These are phyloP conservation scores for Phaethornis superciliosus DNA, from an alignment of 2,113 vertebrate species.

Conservation along the genomic window DNA sequence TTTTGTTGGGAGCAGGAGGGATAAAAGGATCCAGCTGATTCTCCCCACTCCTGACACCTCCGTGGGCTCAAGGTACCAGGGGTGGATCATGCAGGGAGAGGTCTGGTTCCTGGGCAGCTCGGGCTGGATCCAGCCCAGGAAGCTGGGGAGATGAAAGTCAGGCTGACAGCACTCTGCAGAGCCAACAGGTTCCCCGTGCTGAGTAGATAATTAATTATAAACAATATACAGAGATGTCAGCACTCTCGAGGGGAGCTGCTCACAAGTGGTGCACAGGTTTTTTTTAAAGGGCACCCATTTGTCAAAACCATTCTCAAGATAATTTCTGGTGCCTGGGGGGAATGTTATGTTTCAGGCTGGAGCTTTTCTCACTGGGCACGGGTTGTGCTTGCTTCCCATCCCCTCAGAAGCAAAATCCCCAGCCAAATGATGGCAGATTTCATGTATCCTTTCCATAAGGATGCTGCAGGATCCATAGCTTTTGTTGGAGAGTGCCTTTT, in stretches of 20 bases:
- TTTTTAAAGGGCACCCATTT: constrained; percentile 24
- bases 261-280: neutral
- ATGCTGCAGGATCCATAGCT: neutral
- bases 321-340: neutral
- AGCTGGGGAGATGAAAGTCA: neutral
- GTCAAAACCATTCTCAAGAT: neutral
- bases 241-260: neutral
- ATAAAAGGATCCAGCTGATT: neutral
- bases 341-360: neutral
- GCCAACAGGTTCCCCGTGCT: neutral
- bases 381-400: neutral
- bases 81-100: neutral
- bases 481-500: neutral
- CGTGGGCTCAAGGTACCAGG: rapidly evolving
- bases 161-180: neutral
- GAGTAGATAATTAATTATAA: constrained; percentile 7
- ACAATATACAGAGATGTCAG: neutral
- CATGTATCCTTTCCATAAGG: neutral
- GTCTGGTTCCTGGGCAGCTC: neutral
- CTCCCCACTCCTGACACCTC: rapidly evolving
- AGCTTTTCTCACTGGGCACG: rapidly evolving
- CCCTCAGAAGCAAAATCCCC: neutral
- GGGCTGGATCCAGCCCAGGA: neutral
- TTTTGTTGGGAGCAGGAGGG: rapidly evolving
- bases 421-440: rapidly evolving